Conservation (phyloP, 2,888 invertebrate genomes). For the Drosophila siamana region DNA sequence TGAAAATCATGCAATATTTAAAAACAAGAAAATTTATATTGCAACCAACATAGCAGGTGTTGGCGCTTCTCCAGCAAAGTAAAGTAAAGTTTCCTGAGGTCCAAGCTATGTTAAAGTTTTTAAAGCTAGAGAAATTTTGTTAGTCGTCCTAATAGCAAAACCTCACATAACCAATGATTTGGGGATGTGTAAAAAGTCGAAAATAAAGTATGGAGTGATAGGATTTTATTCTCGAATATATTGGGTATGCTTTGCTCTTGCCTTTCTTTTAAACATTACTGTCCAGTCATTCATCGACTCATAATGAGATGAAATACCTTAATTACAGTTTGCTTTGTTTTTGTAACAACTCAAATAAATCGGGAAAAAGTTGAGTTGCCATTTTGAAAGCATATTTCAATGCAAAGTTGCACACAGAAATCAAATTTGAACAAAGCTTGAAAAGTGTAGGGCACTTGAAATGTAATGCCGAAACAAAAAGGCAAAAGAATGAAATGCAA, state of each 20-base stretch:
- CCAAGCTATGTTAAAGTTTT: not conserved
- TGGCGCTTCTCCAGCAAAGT: not conserved
- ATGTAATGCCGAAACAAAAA: conserved; percentile 10
- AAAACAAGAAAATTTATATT: not conserved
- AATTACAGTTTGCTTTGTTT: not conserved
- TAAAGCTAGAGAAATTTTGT: too few relatives aligned
- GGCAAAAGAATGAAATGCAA: conserved; percentile 2
- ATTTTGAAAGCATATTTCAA: conserved; percentile 11
- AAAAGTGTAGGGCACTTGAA: conserved; percentile 3
- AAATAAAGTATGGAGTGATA: too few relatives aligned
- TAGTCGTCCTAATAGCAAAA: too few relatives aligned
- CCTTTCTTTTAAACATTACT: not conserved
- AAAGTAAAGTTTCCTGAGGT: not conserved
- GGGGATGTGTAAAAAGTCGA: too few relatives aligned
- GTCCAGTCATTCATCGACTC: not conserved
- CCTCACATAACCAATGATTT: too few relatives aligned
- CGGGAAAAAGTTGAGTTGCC: not conserved
- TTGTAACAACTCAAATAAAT: conserved; percentile 12
- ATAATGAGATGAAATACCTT: not conserved
- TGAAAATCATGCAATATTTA: not conserved
- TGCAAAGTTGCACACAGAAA: conserved; percentile 17
- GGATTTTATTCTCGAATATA: too few relatives aligned
- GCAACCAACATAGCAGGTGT: not conserved
- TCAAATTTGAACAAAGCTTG: conserved; percentile 17
- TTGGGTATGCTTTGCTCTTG: not conserved